A percentile compares a stretch with the other conserved stretches of the same genome.
These are phyloP conservation scores for Anastatus disparis DNA, from an alignment of 1,140 invertebrate genomes.

Conservation along the genomic window DNA sequence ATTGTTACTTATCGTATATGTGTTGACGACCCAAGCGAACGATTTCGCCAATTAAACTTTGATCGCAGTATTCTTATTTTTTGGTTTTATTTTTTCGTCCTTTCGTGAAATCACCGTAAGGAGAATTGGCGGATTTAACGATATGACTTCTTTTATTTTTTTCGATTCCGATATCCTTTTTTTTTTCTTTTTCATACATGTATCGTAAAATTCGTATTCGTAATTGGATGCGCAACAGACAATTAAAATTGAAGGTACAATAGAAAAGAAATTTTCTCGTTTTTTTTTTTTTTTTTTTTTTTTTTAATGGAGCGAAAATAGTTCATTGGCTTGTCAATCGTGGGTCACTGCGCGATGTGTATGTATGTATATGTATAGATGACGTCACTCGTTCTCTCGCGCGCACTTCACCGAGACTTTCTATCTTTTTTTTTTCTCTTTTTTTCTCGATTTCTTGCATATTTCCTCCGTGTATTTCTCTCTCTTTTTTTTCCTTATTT, in stretches of 20 bases:
- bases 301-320: background rate
- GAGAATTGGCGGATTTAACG: too few relatives aligned
- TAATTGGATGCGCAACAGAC: too few relatives aligned
- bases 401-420: background rate
- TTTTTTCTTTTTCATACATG: background rate
- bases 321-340: background rate
- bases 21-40: too few relatives aligned
- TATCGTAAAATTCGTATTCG: too few relatives aligned
- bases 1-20: too few relatives aligned
- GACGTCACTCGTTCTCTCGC: conserved; percentile 21
- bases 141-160: too few relatives aligned
- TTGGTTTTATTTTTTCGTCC: too few relatives aligned
- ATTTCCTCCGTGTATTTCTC: background rate
- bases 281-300: background rate
- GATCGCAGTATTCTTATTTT: too few relatives aligned
- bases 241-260: background rate
- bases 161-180: background rate
- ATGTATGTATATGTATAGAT: background rate
- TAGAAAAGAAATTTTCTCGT: background rate
- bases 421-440: background rate
- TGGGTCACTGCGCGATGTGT: background rate
- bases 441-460: background rate
- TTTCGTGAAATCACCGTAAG: too few relatives aligned
- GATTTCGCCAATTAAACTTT: too few relatives aligned
- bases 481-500: background rate